These are phyloP conservation scores for Blastobasis lacticolella DNA, from an alignment of 2,888 invertebrate species.

Conservation along the genomic window DNA sequence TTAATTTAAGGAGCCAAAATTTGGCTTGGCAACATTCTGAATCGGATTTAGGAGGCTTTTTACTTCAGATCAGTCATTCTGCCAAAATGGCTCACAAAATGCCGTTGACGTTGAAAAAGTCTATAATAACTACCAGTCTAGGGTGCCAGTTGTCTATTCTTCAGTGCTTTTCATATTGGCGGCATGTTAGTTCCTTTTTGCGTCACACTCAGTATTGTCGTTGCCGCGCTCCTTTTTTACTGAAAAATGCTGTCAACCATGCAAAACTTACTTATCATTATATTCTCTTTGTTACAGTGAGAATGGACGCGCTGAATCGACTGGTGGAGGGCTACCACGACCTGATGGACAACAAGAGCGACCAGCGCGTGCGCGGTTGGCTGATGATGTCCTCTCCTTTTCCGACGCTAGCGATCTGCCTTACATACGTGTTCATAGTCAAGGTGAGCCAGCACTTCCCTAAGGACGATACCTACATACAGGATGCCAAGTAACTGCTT, in stretches of 20 bases:
- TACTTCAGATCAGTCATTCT: neutral
- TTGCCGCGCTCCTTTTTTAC: too few relatives aligned
- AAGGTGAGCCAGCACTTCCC: slow-evolving; percentile 64
- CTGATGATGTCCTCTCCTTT: slow-evolving; percentile 87
- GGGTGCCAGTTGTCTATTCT: too few relatives aligned
- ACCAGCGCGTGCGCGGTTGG: slow-evolving; percentile 86
- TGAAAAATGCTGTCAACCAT: too few relatives aligned
- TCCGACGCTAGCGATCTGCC: slow-evolving; percentile 83
- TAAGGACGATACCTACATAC: too few relatives aligned
- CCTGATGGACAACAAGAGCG: slow-evolving; percentile 89
- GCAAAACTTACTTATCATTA: slow-evolving; percentile 2
- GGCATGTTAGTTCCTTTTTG: too few relatives aligned
- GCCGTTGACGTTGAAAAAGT: too few relatives aligned
- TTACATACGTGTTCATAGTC: slow-evolving; percentile 83
- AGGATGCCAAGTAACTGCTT: too few relatives aligned
- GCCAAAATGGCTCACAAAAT: neutral
- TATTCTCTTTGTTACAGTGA: slow-evolving; percentile 51
- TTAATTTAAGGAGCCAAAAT: too few relatives aligned
- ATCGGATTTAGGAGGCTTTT: neutral
- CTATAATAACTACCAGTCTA: too few relatives aligned
- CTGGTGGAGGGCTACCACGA: slow-evolving; percentile 81
- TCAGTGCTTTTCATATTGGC: too few relatives aligned
- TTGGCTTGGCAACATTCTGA: too few relatives aligned
- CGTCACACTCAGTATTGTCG: too few relatives aligned
- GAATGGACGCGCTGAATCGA: slow-evolving; percentile 76